Percentiles rank a stretch among this genome's conserved stretches.
phyloP scores from a whole-genome alignment of 1,140 invertebrate species.

The Sycophaga agraensis region DNA sequence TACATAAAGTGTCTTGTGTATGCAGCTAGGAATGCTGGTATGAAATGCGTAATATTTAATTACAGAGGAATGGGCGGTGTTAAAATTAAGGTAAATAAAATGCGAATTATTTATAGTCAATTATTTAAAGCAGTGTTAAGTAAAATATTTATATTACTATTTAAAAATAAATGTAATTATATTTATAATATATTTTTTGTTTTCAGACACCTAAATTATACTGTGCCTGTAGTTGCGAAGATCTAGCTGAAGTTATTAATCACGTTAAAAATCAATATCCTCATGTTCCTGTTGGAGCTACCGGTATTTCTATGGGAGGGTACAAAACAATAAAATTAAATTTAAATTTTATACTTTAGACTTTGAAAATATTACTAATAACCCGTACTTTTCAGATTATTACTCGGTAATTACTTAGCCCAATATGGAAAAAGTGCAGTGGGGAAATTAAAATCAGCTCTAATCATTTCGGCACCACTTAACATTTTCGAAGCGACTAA shows the following conservation, averaged over 20 bases:
- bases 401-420: constrained; percentile 75
- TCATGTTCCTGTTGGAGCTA: constrained; percentile 67
- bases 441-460: constrained; percentile 65
- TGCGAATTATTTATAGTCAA: not conserved
- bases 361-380: too few relatives aligned
- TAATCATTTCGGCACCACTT: constrained; percentile 80
- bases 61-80: constrained; percentile 77
- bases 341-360: too few relatives aligned
- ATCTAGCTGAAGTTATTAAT: constrained; percentile 72
- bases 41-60: constrained; percentile 75
- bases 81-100: constrained; percentile 63
- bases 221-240: constrained; percentile 77
- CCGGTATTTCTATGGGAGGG: constrained; percentile 80
- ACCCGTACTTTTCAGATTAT: constrained; percentile 57
- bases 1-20: constrained; percentile 77
- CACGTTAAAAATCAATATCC: constrained; percentile 67
- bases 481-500: constrained; percentile 71
- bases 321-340: constrained; percentile 16
- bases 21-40: constrained; percentile 64
- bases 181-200: not conserved
- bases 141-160: too few relatives aligned
- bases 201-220: constrained; percentile 75
- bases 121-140: not conserved
- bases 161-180: too few relatives aligned
- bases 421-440: constrained; percentile 60